Evolutionary conservation across 2,888 invertebrate genomes (phyloP).

Genomic region (Pyrgus malvae): DNA sequence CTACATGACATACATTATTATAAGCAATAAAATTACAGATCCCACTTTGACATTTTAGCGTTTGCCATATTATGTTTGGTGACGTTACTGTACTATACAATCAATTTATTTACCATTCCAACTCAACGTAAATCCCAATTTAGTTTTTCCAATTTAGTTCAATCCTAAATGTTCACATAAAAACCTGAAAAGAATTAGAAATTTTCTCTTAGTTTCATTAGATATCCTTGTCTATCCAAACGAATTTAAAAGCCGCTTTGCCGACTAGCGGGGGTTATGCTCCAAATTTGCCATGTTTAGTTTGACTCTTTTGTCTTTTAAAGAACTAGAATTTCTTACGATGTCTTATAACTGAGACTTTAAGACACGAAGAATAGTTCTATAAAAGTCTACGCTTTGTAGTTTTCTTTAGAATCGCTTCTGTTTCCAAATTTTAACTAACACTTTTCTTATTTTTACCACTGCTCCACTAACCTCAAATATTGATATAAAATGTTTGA

Average conservation of each 20-base stretch:
- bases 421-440: conserved; percentile 56
- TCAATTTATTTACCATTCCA: no score
- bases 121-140: no score
- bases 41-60: not conserved
- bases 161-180: conserved; percentile 24
- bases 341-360: not conserved
- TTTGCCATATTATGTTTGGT: not conserved
- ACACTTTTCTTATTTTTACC: conserved; percentile 28
- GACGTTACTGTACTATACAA: no score
- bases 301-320: conserved; percentile 39
- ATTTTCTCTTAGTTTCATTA: conserved; percentile 38
- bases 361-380: conserved; percentile 35
- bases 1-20: conserved; percentile 17
- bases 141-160: conserved; percentile 15
- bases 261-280: conserved; percentile 59
- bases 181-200: conserved; percentile 6
- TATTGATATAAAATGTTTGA: conserved; percentile 17
- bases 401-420: conserved; percentile 65
- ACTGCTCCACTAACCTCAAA: not conserved
- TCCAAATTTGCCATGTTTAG: conserved; percentile 51
- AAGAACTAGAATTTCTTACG: conserved; percentile 33
- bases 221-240: conserved; percentile 44
- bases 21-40: not conserved
- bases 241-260: conserved; percentile 61
- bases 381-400: conserved; percentile 54